Percentiles rank a stretch among this genome's conserved stretches.
Conservation (phyloP, 2,888 invertebrate species). For the Peribatodes rhomboidaria region DNA sequence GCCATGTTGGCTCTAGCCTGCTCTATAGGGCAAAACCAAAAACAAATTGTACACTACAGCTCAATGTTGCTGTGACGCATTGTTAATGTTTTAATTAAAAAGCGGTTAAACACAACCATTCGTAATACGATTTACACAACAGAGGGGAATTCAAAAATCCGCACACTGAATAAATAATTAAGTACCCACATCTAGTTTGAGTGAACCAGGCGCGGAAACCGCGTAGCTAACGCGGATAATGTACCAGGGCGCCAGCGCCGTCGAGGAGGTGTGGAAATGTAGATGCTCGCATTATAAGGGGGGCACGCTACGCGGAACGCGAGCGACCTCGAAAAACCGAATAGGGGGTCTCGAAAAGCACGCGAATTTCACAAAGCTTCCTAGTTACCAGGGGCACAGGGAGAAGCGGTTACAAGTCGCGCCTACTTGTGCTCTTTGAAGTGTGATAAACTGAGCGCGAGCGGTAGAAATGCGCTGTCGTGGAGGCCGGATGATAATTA, state of each 20-base stretch:
- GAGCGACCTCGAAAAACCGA: slow-evolving; percentile 82
- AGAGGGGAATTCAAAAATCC: slow-evolving; percentile 55
- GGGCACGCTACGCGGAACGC: slow-evolving; percentile 57
- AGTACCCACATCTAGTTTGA: slow-evolving; percentile 65
- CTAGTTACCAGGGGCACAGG: slow-evolving; percentile 72
- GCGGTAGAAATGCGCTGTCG: slow-evolving; percentile 31
- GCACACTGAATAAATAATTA: slow-evolving; percentile 76
- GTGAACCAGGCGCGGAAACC: slow-evolving; percentile 73
- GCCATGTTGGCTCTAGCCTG: too few species aligned
- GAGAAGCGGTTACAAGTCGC: slow-evolving; percentile 75
- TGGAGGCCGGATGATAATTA: slow-evolving; percentile 3
- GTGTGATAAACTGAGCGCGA: slow-evolving; percentile 79
- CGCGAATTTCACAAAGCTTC: slow-evolving; percentile 84
- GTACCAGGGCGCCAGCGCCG: slow-evolving; percentile 50
- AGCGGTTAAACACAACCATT: slow-evolving; percentile 6
- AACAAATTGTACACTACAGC: too few species aligned
- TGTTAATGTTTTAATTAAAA: too few species aligned
- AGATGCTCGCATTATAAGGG: slow-evolving; percentile 66
- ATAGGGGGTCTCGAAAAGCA: slow-evolving; percentile 78
- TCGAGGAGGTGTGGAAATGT: slow-evolving; percentile 49
- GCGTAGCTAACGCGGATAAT: slow-evolving; percentile 56
- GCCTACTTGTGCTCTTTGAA: slow-evolving; percentile 80
- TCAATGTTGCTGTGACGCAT: too few species aligned
- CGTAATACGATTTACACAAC: slow-evolving; percentile 54
- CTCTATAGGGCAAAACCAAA: too few species aligned